Percentiles rank a stretch among this genome's conserved stretches.
These are phyloP conservation scores for Poeciliopsis turneri DNA, from an alignment of 2,797 vertebrate genomes.

Conservation along the genomic window DNA sequence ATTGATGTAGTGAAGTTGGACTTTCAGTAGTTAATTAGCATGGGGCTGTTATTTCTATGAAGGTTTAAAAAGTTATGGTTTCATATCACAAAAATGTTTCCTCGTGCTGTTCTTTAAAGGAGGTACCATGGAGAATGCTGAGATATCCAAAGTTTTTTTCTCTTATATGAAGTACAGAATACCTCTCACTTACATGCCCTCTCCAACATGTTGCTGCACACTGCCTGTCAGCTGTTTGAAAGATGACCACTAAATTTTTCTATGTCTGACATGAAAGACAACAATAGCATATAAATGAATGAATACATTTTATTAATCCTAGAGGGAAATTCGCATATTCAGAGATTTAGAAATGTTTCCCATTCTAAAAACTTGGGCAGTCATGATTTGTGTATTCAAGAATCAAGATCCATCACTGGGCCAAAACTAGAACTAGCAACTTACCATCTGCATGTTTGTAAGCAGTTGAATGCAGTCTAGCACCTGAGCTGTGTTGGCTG, in stretches of 20 bases:
- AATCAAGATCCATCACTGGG: not conserved
- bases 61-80: not conserved
- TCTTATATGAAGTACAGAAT: not conserved
- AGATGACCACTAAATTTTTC: not conserved
- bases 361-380: not conserved
- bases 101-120: not conserved
- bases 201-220: not conserved
- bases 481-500: not conserved
- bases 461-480: not conserved
- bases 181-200: not conserved
- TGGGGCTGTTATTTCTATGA: not conserved
- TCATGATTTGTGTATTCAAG: not conserved
- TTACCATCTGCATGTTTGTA: not conserved
- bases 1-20: conserved; percentile 17
- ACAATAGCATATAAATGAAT: not conserved
- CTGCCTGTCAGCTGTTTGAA: not conserved
- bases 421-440: not conserved
- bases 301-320: no score
- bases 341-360: not conserved
- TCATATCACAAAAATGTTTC: not conserved
- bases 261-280: conserved; percentile 19
- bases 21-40: conserved; percentile 7
- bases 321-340: no score
- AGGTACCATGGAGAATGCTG: not conserved
- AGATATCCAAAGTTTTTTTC: not conserved